Evolutionary conservation across 30 jellyfish, hydroid and myxozoan genomes (phyloP), one percentile per base, ranked within the genome.

Genomic region (Aurelia coerulea): DNA sequence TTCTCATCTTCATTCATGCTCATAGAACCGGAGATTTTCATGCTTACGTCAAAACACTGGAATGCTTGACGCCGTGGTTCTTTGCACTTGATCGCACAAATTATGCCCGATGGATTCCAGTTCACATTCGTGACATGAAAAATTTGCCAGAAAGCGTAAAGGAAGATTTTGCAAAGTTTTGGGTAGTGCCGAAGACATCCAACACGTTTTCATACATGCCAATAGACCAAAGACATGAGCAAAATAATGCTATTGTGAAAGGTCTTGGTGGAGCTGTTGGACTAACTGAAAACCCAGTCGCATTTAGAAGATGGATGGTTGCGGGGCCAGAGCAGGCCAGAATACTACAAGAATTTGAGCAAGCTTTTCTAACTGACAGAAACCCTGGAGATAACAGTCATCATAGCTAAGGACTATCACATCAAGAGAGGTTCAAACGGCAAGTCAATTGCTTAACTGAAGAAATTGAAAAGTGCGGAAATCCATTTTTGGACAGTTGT

Each of bases 101-200:
- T 59, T 59, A 59, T 59, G 19, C 69, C 31, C 69, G 69, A 19
- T 59, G 69, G 69, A 16, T 59, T 59, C 69, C 69, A 59, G 69
- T 59, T 59, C 69, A 59, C 31, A 15, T 59, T 16, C 19, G 69
- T 16, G 69, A 59, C 9, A 59, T 59, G 69, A 16, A 59, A 59
- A 59, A 59, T 8, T 19, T 8, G 69, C 31, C 69, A 10, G 31
- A 59, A 59, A 59, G 49, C 49, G 29, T 23, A 23, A 23, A 23
- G 29, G 29, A 23, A 23, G 29, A 23, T 23, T 23, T 23, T 23
- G 29, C 49, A 37, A 37, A 37, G 49, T 37, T 37, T 37, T 37
- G 49, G 49, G 49, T 37, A 37, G 49, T 37, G 49, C 49, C 49
- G 49, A 37, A 5, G 49, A 37, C 49, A 5, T 37, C 49, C 49